Percentiles rank a stretch among this genome's conserved stretches.
These are phyloP conservation scores for Trachelus troglodyta DNA, from an alignment of 2,888 invertebrate genomes.

Conservation along the genomic window DNA sequence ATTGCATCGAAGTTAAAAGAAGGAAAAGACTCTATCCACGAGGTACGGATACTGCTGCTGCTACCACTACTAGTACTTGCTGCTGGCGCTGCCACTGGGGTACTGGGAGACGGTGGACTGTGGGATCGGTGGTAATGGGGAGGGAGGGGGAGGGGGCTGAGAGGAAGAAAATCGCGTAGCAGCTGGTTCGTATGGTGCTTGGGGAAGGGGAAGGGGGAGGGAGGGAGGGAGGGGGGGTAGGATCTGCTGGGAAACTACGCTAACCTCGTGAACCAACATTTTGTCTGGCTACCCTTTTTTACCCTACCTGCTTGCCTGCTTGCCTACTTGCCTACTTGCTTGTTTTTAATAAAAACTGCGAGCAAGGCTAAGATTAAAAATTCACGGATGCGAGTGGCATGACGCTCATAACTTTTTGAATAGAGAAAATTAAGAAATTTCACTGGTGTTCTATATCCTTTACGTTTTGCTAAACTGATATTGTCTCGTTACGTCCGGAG, in stretches of 20 bases:
- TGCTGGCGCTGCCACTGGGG: no score
- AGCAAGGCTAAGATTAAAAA: slow-evolving; percentile 46
- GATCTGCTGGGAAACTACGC: slow-evolving; percentile 21
- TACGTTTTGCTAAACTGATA: not conserved
- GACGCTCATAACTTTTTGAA: slow-evolving; percentile 51
- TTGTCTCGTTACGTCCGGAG: not conserved
- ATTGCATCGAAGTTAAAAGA: no score
- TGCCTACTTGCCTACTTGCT: slow-evolving; percentile 27
- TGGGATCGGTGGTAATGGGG: no score
- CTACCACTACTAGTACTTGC: no score
- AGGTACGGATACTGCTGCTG: no score
- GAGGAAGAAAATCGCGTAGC: slow-evolving; percentile 29
- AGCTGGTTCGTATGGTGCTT: slow-evolving; percentile 44
- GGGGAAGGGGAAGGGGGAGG: no score
- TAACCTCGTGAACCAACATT: slow-evolving; percentile 30
- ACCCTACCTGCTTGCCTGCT: not conserved
- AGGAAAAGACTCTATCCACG: no score
- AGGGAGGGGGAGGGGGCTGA: no score
- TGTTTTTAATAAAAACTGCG: slow-evolving; percentile 50
- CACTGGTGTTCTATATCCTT: not conserved
- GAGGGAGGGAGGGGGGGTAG: no score
- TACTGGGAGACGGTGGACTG: no score
- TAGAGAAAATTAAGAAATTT: slow-evolving; percentile 49
- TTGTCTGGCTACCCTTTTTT: no score
- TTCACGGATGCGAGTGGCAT: slow-evolving; percentile 36